Base-by-base conservation (phyloP, 2,113 vertebrate genomes). In the Megaceryle torquata region DNA sequence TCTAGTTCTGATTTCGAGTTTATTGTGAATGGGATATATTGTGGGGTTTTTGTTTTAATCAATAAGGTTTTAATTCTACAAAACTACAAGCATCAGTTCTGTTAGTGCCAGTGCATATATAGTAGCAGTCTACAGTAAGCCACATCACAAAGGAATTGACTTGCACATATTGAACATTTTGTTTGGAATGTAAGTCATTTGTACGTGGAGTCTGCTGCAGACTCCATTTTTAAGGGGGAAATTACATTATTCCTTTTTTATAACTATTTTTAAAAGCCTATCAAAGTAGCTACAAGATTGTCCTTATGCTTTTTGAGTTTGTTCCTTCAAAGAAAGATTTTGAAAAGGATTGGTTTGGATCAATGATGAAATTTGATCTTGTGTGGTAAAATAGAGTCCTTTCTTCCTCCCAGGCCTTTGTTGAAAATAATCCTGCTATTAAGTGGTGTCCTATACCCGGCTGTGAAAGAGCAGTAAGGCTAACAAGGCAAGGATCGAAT, bases 381-480 rank as follows among this genome's bases (percentile, higher is more conserved):
- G 50, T 5, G 41, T 88, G 19, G 19, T 95, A 86, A 93, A 95
- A 72, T 93, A 31, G 60, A 96, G 93, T 88, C 7, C 53, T 69
- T 96, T 78, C 81, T 81, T 95, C 28, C 16, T 71, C 71, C 74
- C 94, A 99, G 99, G 99, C 99, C 20, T 99, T 99, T 98, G 99
- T 99, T 96, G 99, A 99, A 98, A 99, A 99, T 98, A 99, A 99
- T 98, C 98, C 99, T 95, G 99, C 98, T 82, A 99, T 99, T 97
- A 99, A 99, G 93, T 99, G 99, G 99, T 99, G 99, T 96, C 99
- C 99, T 60, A 98, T 98, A 89, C 98, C 99, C 2, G 99, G 98
- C 54, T 99, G 99, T 97, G 99, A 99, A 94, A 98, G 99, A 97
- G 99, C 99, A 8, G 99, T 99, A 82, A 98, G 99, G 77, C 98